Percentiles rank a stretch among this genome's conserved stretches.
Conservation (phyloP, 2,888 invertebrate species). For the Brachyopa scutellaris region DNA sequence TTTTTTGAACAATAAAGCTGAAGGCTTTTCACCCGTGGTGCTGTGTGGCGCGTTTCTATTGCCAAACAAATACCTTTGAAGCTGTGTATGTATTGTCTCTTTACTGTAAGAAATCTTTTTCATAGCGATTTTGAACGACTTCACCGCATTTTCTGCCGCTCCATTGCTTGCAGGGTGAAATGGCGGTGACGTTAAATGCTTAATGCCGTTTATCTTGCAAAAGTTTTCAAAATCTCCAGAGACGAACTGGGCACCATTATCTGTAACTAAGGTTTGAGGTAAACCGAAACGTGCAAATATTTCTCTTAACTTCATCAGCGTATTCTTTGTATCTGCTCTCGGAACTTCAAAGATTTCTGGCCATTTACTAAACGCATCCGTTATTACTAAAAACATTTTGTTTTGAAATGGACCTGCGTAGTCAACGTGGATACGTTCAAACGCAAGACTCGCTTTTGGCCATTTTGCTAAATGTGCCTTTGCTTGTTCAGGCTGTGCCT, state of each 20-base stretch:
- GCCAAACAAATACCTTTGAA: too few species aligned
- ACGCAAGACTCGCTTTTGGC: neutral
- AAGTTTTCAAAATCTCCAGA: neutral
- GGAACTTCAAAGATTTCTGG: neutral
- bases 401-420: neutral
- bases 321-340: neutral
- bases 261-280: neutral
- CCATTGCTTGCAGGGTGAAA: constrained; percentile 12
- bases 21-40: too few species aligned
- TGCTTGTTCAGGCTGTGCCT: neutral
- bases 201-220: constrained; percentile 2
- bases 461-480: constrained; percentile 9
- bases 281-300: neutral
- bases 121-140: too few species aligned
- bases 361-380: neutral
- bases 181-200: constrained; percentile 5
- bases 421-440: neutral
- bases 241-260: constrained; percentile 8
- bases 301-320: neutral
- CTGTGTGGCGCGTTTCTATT: too few species aligned
- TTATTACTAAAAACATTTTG: constrained; percentile 9
- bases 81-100: neutral
- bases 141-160: too few species aligned
- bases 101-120: too few species aligned
- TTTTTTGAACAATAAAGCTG: too few species aligned